Conservation (phyloP, 2,797 vertebrate species). For the Pampus argenteus region DNA sequence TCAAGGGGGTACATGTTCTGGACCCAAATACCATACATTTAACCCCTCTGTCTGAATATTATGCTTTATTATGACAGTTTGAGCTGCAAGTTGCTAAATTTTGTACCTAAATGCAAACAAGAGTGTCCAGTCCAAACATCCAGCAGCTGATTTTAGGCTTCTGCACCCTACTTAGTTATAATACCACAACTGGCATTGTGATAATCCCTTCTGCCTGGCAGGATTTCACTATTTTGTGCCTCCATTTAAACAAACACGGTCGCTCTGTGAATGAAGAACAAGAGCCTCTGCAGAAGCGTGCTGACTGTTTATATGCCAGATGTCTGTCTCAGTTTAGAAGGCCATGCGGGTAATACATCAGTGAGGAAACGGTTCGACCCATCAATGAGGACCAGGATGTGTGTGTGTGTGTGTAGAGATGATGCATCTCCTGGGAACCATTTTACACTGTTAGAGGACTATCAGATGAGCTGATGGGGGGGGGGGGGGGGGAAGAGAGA, state of each 20-base stretch:
- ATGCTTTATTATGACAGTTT: neutral
- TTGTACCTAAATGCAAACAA: conserved; percentile 40
- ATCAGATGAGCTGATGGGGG: conserved; percentile 72
- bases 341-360: conserved; percentile 58
- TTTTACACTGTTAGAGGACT: conserved; percentile 75
- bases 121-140: conserved; percentile 33
- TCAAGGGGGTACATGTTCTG: too few species aligned
- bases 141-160: conserved; percentile 52
- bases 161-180: conserved; percentile 48
- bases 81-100: conserved; percentile 26
- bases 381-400: conserved; percentile 52
- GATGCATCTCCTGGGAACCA: conserved; percentile 74
- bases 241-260: conserved; percentile 52
- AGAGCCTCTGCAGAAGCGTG: conserved; percentile 13
- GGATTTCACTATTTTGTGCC: conserved; percentile 43
- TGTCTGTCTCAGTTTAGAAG: conserved; percentile 52
- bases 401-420: conserved; percentile 44
- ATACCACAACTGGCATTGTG: conserved; percentile 49
- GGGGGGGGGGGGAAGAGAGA: conserved; percentile 38
- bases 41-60: neutral
- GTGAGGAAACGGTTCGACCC: conserved; percentile 43
- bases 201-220: conserved; percentile 61
- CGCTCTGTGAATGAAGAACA: conserved; percentile 39
- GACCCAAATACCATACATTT: conserved; percentile 15
- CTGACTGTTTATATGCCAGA: conserved; percentile 55